Base-by-base conservation (phyloP, 2,888 invertebrate species). In the Xanthorhoe spadicearia region DNA sequence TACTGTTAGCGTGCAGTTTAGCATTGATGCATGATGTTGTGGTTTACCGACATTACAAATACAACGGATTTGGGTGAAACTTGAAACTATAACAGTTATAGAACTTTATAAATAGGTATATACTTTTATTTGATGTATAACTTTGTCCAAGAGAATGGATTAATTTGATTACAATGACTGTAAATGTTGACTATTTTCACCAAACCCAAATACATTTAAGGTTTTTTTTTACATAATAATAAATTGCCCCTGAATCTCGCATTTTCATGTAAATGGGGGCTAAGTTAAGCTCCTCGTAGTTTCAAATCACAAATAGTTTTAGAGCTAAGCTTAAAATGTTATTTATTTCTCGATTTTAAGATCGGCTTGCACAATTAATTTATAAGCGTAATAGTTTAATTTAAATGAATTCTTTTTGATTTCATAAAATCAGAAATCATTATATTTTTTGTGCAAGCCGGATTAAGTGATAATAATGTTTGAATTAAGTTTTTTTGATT, bases 401-500 rank as follows among this genome's bases (percentile, higher is more conserved):
- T 43, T 43, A 43, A 43, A 43, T 43, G 13, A 43, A 43, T 43
- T 15, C 15, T 15, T 48, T 48, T 48, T 48, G 15, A 15, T 15
- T 46, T 15, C 6, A 46, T 6, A 46, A 10, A 4, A 23, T 23
- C 23, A 23, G 23, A 4, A 15, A 58, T 50, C 0, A 35, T 18
- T 3, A 15, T 6, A 35, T 32, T 51, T 35, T 3, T 43, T 51
- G 38, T 59, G 59, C 51, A 59, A 51, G 59, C 10, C 51, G 23
- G 38, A n/a, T 15, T 58, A 58, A 49, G 74, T 74, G 72, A 69
- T 77, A 78, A 77, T 68, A 76, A 75, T 77, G 75, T 83, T 81
- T 88, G 82, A 80, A 66, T 50, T 75, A 71, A 72, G 73, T 74
- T 77, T 70, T 48, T 79, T 76, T 77, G 80, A 71, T 77, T 76